Conservation (phyloP, 2,888 invertebrate species). For the Lithophane socia region DNA sequence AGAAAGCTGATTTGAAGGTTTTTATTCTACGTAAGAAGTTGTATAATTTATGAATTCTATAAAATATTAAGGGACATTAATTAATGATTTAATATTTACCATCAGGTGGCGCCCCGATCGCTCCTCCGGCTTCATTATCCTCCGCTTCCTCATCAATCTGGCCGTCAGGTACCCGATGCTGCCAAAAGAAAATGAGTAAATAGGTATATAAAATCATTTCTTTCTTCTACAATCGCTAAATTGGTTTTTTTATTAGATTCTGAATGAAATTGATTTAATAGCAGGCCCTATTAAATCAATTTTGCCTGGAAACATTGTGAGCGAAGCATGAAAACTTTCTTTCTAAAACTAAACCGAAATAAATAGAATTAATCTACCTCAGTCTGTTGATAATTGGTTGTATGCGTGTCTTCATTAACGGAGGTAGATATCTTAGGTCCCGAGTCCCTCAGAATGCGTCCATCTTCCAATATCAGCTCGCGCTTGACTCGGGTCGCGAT, state of each 20-base stretch:
- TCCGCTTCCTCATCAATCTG: constrained; percentile 72
- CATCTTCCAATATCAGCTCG: constrained; percentile 97
- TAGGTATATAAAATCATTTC: not conserved
- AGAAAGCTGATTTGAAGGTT: not conserved
- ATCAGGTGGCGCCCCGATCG: constrained; percentile 73
- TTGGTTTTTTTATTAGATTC: not conserved
- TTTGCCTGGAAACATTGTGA: not conserved
- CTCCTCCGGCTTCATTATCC: constrained; percentile 62
- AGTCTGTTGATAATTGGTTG: constrained; percentile 96
- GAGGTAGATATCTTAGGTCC: constrained; percentile 97
- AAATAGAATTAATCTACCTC: constrained; percentile 89
- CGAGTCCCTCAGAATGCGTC: constrained; percentile 96
- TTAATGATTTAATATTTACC: constrained; percentile 70
- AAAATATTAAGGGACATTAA: not conserved
- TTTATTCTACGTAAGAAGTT: not conserved
- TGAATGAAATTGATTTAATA: too few relatives aligned
- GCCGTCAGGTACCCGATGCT: constrained; percentile 88
- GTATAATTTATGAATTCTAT: not conserved
- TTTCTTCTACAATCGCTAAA: not conserved
- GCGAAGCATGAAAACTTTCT: not conserved
- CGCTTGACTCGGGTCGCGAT: constrained; percentile 97
- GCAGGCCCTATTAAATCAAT: not conserved
- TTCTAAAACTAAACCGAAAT: not conserved
- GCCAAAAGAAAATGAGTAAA: constrained; percentile 49
- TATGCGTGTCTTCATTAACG: constrained; percentile 97